These are phyloP conservation scores for Drosophila trichaetosa DNA, from an alignment of 2,888 invertebrate genomes.

Conservation along the genomic window DNA sequence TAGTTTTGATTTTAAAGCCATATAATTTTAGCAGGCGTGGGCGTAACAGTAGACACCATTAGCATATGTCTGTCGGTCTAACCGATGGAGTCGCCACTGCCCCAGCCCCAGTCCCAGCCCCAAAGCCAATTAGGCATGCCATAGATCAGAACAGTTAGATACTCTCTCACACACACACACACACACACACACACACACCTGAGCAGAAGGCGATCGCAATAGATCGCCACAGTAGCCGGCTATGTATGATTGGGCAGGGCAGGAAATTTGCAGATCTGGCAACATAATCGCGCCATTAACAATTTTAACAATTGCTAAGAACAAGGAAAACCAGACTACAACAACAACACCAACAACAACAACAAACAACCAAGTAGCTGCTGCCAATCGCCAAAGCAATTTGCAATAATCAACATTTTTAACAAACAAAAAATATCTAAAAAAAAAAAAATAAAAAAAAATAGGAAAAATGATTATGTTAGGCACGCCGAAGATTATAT, in stretches of 20 bases:
- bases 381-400: slow-evolving; percentile 81
- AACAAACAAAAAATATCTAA: slow-evolving; percentile 41
- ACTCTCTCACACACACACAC: slow-evolving; percentile 28
- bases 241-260: slow-evolving; percentile 1
- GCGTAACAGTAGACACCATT: slow-evolving; percentile 77
- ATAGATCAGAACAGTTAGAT: slow-evolving; percentile 66
- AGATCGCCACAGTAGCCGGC: slow-evolving; percentile 45
- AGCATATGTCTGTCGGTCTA: slow-evolving; percentile 49
- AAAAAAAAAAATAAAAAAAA: slow-evolving; percentile 17
- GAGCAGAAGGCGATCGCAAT: slow-evolving; percentile 10
- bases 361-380: slow-evolving; percentile 78
- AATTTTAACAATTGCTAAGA: slow-evolving; percentile 76
- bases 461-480: slow-evolving; percentile 12
- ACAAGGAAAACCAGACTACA: slow-evolving; percentile 55
- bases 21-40: slow-evolving; percentile 51
- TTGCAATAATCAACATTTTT: slow-evolving; percentile 81
- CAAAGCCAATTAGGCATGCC: slow-evolving; percentile 74
- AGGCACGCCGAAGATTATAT: not conserved
- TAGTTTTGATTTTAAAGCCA: slow-evolving; percentile 26
- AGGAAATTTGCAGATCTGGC: slow-evolving; percentile 42
- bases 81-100: slow-evolving; percentile 18
- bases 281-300: slow-evolving; percentile 77
- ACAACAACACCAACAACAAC: slow-evolving; percentile 51
- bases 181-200: slow-evolving; percentile 19
- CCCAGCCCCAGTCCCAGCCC: slow-evolving; percentile 17